Evolutionary conservation across 2,888 invertebrate genomes (phyloP), one percentile per base, ranked within the genome.

Genomic region (Blomia tropicalis): DNA sequence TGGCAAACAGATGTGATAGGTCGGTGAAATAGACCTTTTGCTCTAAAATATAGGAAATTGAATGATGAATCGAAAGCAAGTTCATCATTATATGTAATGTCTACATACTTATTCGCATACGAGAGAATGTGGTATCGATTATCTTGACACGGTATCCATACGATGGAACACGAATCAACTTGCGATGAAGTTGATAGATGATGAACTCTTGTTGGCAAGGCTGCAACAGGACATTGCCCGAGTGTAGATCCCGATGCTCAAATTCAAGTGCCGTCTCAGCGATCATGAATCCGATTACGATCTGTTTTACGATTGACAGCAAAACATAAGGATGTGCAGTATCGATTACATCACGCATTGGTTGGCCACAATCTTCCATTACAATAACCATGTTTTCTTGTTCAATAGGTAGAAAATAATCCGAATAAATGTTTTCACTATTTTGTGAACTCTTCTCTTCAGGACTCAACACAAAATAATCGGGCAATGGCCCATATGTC

Each of bases 211-310:
- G 76, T 1, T 79, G 76, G 0, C 83, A 83, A 54, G 77, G 77
- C 27, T 81, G 78, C 41, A 95, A 79, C 58, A 96, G 76, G 62
- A 95, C 79, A 75, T 96, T 96, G 7, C 93, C 92, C 85, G 89
- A 87, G 75, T 96, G 96, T 66, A 96, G 78, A 73, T 96, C 96
- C 41, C 96, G 80, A 71, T 96, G 96, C 72, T 96, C 96, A 74
- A 96, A 96, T 73, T 89, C 80, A 58, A 84, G 78, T 7, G 80
- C 80, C 66, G 79, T 78, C 74, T 96, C 95, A 0, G 85, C 95
- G 23, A 89, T 84, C 1, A 91, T 89, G 69, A 96, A 77, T 43
- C 85, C 82, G 68, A 83, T 80, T 17, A 84, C 82, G 64, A 86
- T 78, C 85, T 93, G 95, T 43, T 59, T 53, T 1, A 56, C 25